Evolutionary conservation across 1,140 invertebrate genomes (phyloP), one percentile per base, ranked within the genome.

Genomic region (Drosophila nikananu): DNA sequence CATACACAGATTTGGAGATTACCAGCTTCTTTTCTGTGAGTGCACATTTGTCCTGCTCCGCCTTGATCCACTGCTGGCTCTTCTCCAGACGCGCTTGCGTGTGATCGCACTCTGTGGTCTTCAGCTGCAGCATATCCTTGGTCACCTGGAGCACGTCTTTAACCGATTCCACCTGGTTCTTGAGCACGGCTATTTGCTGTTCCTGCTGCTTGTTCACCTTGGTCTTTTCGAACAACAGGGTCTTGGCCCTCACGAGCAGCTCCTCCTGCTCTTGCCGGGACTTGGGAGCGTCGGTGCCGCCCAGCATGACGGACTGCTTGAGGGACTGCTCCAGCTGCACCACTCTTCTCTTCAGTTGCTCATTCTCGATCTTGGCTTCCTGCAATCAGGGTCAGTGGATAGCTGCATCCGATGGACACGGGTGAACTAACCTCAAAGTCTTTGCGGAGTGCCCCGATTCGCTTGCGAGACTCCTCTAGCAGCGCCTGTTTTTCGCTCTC

Each of bases 131-230:
- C 58, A 97, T 93, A 79, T 97, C 96, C 82, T 96, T 97, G 2
- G 96, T 97, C 46, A 97, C 96, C 10, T 94, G 92, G 12, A 97
- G 94, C 3, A 97, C 96, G 73, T 97, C 96, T 91, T 96, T 97
- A 23, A 97, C 93, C 3, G 96, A 96, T 21, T 94, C 92, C 5
- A 96, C 95, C 86, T 97, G 96, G 32, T 95, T 95, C 19, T 94
- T 95, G 9, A 96, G 89, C 0, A 96, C 96, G 42, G 95, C 94
- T 37, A 96, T 96, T 86, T 96, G 96, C 67, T 96, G 93, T 91
- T 97, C 96, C 87, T 96, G 96, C 90, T 96, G 96, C 80, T 95
- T 95, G 59, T 95, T 95, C 76, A 95, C 94, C 94, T 96, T 96
- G 3, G 95, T 95, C 79, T 95, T 95, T 74, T 96, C 95, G 80